Percentiles rank a stretch among this genome's conserved stretches.
These are phyloP conservation scores for Eumacrocentrus americanus DNA, from an alignment of 2,888 invertebrate genomes.

Conservation along the genomic window DNA sequence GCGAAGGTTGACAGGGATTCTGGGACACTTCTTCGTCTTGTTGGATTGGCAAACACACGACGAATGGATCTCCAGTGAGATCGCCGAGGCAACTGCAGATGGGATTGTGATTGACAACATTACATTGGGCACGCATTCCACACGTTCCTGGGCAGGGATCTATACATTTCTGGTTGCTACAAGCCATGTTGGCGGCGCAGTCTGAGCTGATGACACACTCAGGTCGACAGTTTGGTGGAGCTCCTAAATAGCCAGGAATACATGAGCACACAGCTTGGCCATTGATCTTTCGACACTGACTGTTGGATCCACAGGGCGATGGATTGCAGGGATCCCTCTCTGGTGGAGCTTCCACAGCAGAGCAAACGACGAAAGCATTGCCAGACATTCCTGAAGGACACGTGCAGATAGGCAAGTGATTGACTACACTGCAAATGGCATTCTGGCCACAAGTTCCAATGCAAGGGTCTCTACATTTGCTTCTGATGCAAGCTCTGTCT, in stretches of 20 bases:
- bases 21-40: constrained; percentile 32
- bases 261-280: constrained; percentile 72
- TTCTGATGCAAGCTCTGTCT: constrained; percentile 67
- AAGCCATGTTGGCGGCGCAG: constrained; percentile 69
- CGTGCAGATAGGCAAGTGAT: constrained; percentile 67
- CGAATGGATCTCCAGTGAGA: constrained; percentile 63
- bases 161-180: constrained; percentile 68
- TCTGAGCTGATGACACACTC: constrained; percentile 73
- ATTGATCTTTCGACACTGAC: constrained; percentile 70
- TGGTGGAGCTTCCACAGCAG: constrained; percentile 60
- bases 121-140: constrained; percentile 64
- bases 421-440: constrained; percentile 66
- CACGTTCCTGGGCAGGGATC: constrained; percentile 65
- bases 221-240: constrained; percentile 72
- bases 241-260: constrained; percentile 69
- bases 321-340: constrained; percentile 66
- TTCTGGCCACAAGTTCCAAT: constrained; percentile 69
- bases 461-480: constrained; percentile 69
- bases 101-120: constrained; percentile 64
- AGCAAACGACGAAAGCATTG: constrained; percentile 74
- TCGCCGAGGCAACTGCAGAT: constrained; percentile 62
- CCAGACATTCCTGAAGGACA: constrained; percentile 72
- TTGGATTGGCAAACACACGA: constrained; percentile 67
- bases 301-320: constrained; percentile 73
- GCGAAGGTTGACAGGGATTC: constrained; percentile 56